A percentile compares a stretch with the other conserved stretches of the same genome.
Evolutionary conservation across 2,888 invertebrate species (phyloP).

Genomic region (Thecocarcelia acutangulata): DNA sequence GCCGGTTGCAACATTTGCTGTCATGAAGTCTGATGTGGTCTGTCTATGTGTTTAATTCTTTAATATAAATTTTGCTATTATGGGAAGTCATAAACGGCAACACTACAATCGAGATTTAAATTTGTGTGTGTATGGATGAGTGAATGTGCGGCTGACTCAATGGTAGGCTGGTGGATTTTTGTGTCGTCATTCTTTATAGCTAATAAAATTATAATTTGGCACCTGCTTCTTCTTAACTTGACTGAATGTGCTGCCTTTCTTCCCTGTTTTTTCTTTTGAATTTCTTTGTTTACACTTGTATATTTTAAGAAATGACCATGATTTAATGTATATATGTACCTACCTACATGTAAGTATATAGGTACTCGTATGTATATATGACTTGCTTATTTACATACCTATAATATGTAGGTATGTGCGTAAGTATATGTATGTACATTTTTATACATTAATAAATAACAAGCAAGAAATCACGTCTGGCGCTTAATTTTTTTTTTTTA

Average conservation of each 20-base stretch:
- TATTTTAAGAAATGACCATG: background rate
- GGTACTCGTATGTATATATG: background rate
- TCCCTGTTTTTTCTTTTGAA: constrained; percentile 19
- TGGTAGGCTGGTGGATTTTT: constrained; percentile 51
- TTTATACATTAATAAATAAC: background rate
- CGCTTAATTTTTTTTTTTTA: constrained; percentile 34
- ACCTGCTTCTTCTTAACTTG: constrained; percentile 61
- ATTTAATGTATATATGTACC: background rate
- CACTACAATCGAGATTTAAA: background rate
- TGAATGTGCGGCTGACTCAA: constrained; percentile 16
- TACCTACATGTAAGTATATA: too few species aligned
- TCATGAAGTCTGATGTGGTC: too few species aligned
- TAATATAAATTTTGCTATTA: too few species aligned
- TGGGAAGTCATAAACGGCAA: constrained; percentile 4
- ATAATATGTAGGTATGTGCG: background rate
- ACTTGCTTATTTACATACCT: background rate
- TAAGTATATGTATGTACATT: background rate
- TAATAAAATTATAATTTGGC: constrained; percentile 58
- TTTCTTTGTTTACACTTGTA: background rate
- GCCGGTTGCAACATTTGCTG: too few species aligned
- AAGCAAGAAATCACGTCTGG: constrained; percentile 42
- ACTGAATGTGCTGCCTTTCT: constrained; percentile 11
- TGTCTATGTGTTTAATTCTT: too few species aligned
- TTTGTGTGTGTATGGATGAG: constrained; percentile 11
- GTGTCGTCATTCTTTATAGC: constrained; percentile 58